Evolutionary conservation across 2,113 vertebrate genomes (phyloP), one percentile per base, ranked within the genome.

Genomic region (Marcusenius ussheri): DNA sequence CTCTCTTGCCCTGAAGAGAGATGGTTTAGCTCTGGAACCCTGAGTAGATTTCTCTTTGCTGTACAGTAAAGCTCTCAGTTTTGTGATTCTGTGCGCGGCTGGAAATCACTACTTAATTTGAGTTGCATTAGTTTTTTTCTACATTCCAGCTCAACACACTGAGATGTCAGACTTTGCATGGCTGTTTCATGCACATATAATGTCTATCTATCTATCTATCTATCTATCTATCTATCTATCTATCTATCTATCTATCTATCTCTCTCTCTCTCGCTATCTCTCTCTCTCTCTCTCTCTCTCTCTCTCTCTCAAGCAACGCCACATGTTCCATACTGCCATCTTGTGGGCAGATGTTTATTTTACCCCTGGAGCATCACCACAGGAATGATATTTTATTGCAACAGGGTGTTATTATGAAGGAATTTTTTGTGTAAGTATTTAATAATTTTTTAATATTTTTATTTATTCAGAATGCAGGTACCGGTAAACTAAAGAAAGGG

Each of bases 281-380:
- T 84, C 45, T 85, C n/a, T 47, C 7, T 85, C n/a, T 42, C 39
- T 49, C n/a, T 45, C 39, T 83, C 39, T 47, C 46, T 85, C 8
- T 85, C 8, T 13, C 8, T 86, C 6, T 45, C 19, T 83, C 39
- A 47, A 47, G 6, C 17, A 21, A 4, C 0, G 83, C 74, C 35
- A 80, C 74, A 39, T 80, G 74, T 80, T 42, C 35, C 74, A 80
- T 9, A 47, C 83, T 84, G 83, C 83, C 83, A 84, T 84, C 83
- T 84, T 47, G 39, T 84, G 83, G 83, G 7, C 83, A 84, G 39
- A 45, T 84, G 45, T 84, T 47, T 19, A 17, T 80, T 84, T 47
- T 46, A 24, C 10, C 83, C 19, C 3, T 47, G 24, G 10, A 47
- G 21, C 19, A 5, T 11, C 24, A 42, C 7, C 39, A 2, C 21